A percentile compares a stretch with the other conserved stretches of the same genome.
phyloP scores from a whole-genome alignment of 2,113 vertebrate species.

The Acrocephalus kingi region DNA sequence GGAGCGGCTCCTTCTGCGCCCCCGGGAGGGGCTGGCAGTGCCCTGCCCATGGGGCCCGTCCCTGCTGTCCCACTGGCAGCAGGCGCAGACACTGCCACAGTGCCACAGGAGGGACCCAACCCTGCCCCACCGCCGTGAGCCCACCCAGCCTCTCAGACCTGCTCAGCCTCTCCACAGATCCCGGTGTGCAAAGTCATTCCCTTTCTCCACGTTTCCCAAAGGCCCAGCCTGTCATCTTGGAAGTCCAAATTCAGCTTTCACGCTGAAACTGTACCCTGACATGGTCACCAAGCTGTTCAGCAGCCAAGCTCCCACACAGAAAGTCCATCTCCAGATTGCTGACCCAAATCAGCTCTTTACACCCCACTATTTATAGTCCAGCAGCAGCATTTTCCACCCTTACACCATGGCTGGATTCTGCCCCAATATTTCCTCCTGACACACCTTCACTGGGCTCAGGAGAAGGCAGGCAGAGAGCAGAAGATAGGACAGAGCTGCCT shows the following conservation, averaged over 20 bases:
- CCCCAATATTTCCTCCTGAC: not conserved
- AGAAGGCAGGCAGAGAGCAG: not conserved
- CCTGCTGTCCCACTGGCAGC: rapidly evolving
- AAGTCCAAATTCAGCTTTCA: not conserved
- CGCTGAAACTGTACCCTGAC: rapidly evolving
- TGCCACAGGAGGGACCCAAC: not conserved
- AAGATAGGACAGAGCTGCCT: not conserved
- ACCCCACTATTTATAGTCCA: not conserved
- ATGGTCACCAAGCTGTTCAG: not conserved
- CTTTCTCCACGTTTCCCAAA: rapidly evolving
- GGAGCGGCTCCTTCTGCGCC: not conserved
- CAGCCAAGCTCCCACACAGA: not conserved
- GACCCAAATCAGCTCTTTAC: not conserved
- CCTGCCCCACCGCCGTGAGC: rapidly evolving
- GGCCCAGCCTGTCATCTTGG: not conserved
- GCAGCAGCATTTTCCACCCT: not conserved
- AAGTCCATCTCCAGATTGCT: not conserved
- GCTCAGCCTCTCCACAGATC: not conserved
- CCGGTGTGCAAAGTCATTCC: not conserved
- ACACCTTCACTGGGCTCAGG: not conserved
- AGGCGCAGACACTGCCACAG: rapidly evolving
- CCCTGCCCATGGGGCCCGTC: rapidly evolving
- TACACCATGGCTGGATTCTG: not conserved
- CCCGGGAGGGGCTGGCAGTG: not conserved
- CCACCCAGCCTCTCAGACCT: not conserved